Evolutionary conservation across 2,797 vertebrate genomes (phyloP).

Genomic region (Protonibea diacanthus): DNA sequence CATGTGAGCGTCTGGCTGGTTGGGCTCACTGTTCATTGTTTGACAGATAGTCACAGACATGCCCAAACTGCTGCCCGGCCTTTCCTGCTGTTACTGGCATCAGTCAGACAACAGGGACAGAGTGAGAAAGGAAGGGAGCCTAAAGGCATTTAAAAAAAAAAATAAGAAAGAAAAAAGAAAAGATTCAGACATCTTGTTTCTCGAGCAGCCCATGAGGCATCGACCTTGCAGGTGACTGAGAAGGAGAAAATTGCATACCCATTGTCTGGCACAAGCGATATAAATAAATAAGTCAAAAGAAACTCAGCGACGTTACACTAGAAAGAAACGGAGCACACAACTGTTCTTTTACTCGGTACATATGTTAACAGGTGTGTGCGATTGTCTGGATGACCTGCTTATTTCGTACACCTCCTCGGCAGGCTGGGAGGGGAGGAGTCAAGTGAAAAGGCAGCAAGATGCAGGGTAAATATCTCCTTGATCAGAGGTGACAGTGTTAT

Average conservation of each 20-base stretch:
- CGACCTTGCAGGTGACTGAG: slow-evolving; percentile 60
- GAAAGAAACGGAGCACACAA: slow-evolving; percentile 32
- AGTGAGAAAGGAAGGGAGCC: slow-evolving; percentile 27
- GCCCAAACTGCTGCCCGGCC: slow-evolving; percentile 55
- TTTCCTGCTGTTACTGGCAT: slow-evolving; percentile 51
- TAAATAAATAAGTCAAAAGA: slow-evolving; percentile 48
- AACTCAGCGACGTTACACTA: slow-evolving; percentile 29
- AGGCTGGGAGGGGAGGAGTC: slow-evolving; percentile 29
- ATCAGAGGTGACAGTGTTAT: slow-evolving; percentile 61
- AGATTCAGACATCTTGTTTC: slow-evolving; percentile 49
- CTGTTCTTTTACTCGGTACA: slow-evolving; percentile 23
- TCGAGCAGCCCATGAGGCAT: slow-evolving; percentile 31
- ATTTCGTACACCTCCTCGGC: slow-evolving; percentile 44
- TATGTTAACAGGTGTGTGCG: slow-evolving; percentile 60
- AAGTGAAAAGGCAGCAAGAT: slow-evolving; percentile 48
- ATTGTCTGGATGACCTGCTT: slow-evolving; percentile 44
- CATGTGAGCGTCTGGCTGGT: slow-evolving; percentile 55
- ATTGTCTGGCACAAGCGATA: slow-evolving; percentile 48
- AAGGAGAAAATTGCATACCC: slow-evolving; percentile 53
- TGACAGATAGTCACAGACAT: slow-evolving; percentile 69
- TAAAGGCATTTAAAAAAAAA: slow-evolving; percentile 46
- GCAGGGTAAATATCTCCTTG: slow-evolving; percentile 60
- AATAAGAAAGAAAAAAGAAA: slow-evolving; percentile 23
- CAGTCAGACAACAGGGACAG: slow-evolving; percentile 42
- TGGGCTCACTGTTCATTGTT: slow-evolving; percentile 61